Conservation (phyloP, 2,888 invertebrate genomes). For the Xylocampa areola region DNA sequence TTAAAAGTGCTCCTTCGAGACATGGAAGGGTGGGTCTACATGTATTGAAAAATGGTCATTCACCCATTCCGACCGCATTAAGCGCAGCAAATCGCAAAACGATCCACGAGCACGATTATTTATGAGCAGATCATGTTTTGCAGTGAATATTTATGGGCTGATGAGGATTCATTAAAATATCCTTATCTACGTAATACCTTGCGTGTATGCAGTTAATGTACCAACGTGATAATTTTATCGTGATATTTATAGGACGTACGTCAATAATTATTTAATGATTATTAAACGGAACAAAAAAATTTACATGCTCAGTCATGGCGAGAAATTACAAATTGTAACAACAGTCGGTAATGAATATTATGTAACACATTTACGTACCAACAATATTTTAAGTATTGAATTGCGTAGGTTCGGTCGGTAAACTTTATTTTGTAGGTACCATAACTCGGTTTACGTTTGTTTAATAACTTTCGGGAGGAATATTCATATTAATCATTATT, state of each 20-base stretch:
- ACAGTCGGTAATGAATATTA: too few relatives aligned
- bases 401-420: constrained; percentile 17
- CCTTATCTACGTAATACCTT: not conserved
- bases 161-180: constrained; percentile 1
- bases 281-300: constrained; percentile 15
- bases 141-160: constrained; percentile 11
- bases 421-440: not conserved
- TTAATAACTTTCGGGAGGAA: not conserved
- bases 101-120: too few relatives aligned
- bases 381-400: not conserved
- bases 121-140: too few relatives aligned
- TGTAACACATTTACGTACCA: constrained; percentile 19
- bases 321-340: constrained; percentile 8
- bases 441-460: not conserved
- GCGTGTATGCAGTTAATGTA: constrained; percentile 5
- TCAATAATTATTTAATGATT: constrained; percentile 16
- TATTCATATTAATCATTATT: too few relatives aligned
- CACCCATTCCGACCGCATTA: too few relatives aligned
- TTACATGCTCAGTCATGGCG: constrained; percentile 17
- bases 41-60: too few relatives aligned
- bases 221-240: constrained; percentile 8
- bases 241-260: not conserved
- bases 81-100: too few relatives aligned
- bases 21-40: too few relatives aligned
- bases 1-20: too few relatives aligned